These are phyloP conservation scores for Melanerpes aurifrons DNA, from an alignment of 2,113 vertebrate species.

Conservation along the genomic window DNA sequence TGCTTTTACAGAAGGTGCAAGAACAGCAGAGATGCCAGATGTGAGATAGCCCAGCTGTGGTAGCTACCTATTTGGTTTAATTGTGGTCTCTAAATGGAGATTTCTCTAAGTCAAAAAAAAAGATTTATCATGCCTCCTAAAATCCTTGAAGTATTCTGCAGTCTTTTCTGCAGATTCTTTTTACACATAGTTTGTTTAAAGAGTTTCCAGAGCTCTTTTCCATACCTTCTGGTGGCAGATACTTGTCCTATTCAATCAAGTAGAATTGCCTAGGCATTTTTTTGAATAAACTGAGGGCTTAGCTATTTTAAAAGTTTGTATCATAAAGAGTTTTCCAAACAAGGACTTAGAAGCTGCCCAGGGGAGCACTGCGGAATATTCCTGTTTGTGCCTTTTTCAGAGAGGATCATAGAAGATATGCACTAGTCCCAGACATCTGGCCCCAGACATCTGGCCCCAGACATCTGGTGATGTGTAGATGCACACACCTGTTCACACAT, in stretches of 20 bases:
- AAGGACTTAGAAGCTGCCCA: not conserved
- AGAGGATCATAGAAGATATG: not conserved
- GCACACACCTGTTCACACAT: not conserved
- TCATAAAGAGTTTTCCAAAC: not conserved
- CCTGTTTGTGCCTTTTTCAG: not conserved
- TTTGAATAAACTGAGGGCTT: not conserved
- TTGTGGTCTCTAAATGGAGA: not conserved
- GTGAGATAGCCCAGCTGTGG: not conserved
- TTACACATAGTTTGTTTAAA: not conserved
- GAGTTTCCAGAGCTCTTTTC: not conserved
- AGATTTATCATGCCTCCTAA: not conserved
- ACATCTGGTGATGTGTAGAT: not conserved
- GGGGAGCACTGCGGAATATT: not conserved
- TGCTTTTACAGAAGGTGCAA: not conserved
- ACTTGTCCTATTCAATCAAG: not conserved
- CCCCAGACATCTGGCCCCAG: too few relatives aligned
- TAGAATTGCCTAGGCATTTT: not conserved
- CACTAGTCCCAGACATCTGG: too few relatives aligned
- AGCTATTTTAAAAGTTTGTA: not conserved
- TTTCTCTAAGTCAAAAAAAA: not conserved
- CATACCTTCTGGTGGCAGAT: not conserved
- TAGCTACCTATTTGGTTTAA: not conserved
- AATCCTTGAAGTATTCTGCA: not conserved
- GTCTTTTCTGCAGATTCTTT: not conserved
- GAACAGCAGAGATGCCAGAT: not conserved